Conservation (phyloP, 2,888 invertebrate species). For the Ophioninae sp. region DNA sequence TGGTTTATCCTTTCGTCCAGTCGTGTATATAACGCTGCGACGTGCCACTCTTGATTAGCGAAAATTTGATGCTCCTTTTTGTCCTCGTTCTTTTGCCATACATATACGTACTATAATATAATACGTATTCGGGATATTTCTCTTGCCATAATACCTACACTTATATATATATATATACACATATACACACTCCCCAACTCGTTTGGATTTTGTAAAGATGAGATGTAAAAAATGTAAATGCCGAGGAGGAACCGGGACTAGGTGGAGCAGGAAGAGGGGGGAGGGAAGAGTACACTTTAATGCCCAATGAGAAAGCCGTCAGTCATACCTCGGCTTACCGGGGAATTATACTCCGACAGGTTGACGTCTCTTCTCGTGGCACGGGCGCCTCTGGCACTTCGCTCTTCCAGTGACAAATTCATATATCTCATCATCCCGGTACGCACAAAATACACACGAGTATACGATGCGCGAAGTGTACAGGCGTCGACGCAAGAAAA, state of each 20-base stretch:
- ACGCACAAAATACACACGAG: neutral
- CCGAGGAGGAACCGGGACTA: conserved; percentile 6
- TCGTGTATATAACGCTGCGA: conserved; percentile 40
- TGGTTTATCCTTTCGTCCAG: conserved; percentile 57
- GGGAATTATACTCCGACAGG: conserved; percentile 62
- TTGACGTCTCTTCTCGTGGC: conserved; percentile 55
- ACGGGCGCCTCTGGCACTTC: conserved; percentile 53
- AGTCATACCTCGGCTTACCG: conserved; percentile 63
- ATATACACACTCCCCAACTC: conserved; percentile 12
- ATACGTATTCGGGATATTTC: conserved; percentile 55
- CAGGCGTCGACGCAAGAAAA: conserved; percentile 57
- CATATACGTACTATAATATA: conserved; percentile 1
- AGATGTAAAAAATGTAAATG: conserved; percentile 62
- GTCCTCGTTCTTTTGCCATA: conserved; percentile 21
- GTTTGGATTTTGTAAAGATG: conserved; percentile 57
- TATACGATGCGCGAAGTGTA: conserved; percentile 27
- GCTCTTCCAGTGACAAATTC: conserved; percentile 64
- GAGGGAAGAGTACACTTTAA: conserved; percentile 57
- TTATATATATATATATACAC: conserved; percentile 1
- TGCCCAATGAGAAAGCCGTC: conserved; percentile 64
- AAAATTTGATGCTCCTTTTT: conserved; percentile 36
- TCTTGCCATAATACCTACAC: conserved; percentile 3
- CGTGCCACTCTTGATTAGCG: conserved; percentile 61
- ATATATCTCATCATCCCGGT: conserved; percentile 52
- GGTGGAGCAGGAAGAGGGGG: neutral